These are phyloP conservation scores for Zenarchopterus dispar DNA, from an alignment of 2,797 vertebrate species.

Conservation along the genomic window DNA sequence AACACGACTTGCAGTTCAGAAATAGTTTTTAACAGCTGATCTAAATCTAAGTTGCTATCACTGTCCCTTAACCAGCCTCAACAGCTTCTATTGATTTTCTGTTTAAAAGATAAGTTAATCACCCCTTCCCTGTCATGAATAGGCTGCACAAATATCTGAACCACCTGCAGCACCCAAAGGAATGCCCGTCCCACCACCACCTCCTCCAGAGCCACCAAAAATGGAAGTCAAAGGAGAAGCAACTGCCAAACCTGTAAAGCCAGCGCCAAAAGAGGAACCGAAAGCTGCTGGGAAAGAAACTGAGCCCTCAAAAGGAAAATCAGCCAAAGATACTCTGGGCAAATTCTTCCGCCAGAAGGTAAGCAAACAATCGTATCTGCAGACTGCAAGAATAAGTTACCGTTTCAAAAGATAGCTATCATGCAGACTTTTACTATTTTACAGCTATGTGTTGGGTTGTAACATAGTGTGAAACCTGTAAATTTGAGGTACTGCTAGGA, in stretches of 20 bases:
- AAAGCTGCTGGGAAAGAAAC: slow-evolving; percentile 74
- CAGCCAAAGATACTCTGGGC: slow-evolving; percentile 81
- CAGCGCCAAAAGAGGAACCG: slow-evolving; percentile 72
- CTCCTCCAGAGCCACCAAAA: slow-evolving; percentile 79
- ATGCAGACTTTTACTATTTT: not conserved
- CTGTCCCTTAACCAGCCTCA: not conserved
- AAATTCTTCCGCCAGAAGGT: slow-evolving; percentile 94
- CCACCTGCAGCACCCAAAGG: slow-evolving; percentile 75
- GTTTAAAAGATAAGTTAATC: not conserved
- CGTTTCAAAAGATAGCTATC: not conserved
- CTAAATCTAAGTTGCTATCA: not conserved
- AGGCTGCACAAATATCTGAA: slow-evolving; percentile 73
- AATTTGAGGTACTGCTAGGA: slow-evolving; percentile 63
- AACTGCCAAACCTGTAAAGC: slow-evolving; percentile 64
- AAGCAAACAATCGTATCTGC: slow-evolving; percentile 20
- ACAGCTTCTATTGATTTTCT: not conserved
- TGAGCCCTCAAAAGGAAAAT: slow-evolving; percentile 79
- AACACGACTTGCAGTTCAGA: not conserved
- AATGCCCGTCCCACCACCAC: slow-evolving; percentile 78
- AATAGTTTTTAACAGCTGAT: too few relatives aligned
- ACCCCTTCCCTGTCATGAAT: slow-evolving; percentile 5
- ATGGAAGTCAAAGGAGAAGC: slow-evolving; percentile 81
- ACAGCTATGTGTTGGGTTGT: slow-evolving; percentile 2
- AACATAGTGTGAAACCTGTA: slow-evolving; percentile 48
- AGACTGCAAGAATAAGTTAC: not conserved